Evolutionary conservation across 2,113 vertebrate genomes (phyloP), one percentile per base, ranked within the genome.

Genomic region (Paedocypris sp.): DNA sequence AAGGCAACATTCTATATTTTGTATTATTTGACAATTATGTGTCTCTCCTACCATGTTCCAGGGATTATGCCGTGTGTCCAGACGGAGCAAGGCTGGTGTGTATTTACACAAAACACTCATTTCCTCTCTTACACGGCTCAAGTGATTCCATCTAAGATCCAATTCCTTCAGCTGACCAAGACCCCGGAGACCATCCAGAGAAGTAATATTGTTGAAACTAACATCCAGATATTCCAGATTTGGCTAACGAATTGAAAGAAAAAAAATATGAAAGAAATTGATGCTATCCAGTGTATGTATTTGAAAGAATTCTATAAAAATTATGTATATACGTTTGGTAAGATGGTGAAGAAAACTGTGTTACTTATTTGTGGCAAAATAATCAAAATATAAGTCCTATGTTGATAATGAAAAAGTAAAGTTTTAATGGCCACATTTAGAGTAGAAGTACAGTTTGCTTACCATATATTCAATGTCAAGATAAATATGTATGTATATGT

Each of bases 81-180:
- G 83, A 22, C 47, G 81, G 9, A 84, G 67, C 53, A 83, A 70
- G 8, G 60, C 76, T 6, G 78, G 63, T 4, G 80, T 66, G 10
- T 91, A 84, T 66, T 86, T 90, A 47, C 77, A 70, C 60, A 87
- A 81, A 28, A 85, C 69, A 13, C 79, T 79, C 1, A 48, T 78
- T 13, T 87, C 86, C 26, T 87, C 74, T 2, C 74, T 74, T 38
- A 78, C 69, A 11, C 76, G 83, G 71, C 81, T 89, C 64, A 92
- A 59, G 45, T 85, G 75, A 64, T 89, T 91, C 85, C 87, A 91
- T 67, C 84, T 72, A 65, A 93, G 69, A 54, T 89, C 84, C n/a
- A 94, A 82, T 56, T 88, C 62, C 42, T 77, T 83, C 26, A 89
- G 82, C 32, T 84, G 80, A 18, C 72, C 77, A 47, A 90, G 69